A percentile compares a stretch with the other conserved stretches of the same genome.
These are phyloP conservation scores for Empidonax traillii DNA, from an alignment of 2,113 vertebrate species.

Conservation along the genomic window DNA sequence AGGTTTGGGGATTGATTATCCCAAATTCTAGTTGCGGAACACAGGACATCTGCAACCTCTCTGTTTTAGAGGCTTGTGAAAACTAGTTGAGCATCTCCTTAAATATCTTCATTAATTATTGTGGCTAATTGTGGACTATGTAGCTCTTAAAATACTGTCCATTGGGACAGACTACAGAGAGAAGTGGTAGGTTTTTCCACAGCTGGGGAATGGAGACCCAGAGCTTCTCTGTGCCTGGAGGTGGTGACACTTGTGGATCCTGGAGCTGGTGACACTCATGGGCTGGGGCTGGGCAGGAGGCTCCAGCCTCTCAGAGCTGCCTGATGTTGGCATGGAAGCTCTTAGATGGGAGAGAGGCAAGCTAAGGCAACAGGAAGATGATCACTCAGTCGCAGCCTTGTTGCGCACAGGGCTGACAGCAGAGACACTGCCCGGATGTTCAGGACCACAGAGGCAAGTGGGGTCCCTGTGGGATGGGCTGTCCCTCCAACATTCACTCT, in stretches of 20 bases:
- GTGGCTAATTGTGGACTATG: not conserved
- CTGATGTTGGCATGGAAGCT: rapidly evolving
- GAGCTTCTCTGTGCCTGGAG: not conserved
- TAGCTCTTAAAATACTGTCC: not conserved
- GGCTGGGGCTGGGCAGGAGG: not conserved
- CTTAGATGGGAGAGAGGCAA: not conserved
- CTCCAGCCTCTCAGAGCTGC: not conserved
- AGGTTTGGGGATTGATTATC: not conserved
- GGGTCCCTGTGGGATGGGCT: not conserved
- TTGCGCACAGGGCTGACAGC: not conserved
- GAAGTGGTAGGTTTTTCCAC: rapidly evolving
- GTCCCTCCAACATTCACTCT: not conserved
- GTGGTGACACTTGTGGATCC: rapidly evolving
- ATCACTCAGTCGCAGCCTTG: rapidly evolving
- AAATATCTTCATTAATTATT: not conserved
- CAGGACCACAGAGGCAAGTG: rapidly evolving
- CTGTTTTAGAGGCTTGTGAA: not conserved
- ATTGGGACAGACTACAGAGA: not conserved
- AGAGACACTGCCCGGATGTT: not conserved
- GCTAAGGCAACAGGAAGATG: not conserved
- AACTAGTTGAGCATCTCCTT: not conserved
- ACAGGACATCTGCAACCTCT: not conserved
- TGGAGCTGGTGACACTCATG: not conserved
- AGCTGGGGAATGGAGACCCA: not conserved
- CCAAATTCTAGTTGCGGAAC: not conserved